Base-by-base conservation (phyloP, 1,140 invertebrate genomes). In the Antheraea mylitta region DNA sequence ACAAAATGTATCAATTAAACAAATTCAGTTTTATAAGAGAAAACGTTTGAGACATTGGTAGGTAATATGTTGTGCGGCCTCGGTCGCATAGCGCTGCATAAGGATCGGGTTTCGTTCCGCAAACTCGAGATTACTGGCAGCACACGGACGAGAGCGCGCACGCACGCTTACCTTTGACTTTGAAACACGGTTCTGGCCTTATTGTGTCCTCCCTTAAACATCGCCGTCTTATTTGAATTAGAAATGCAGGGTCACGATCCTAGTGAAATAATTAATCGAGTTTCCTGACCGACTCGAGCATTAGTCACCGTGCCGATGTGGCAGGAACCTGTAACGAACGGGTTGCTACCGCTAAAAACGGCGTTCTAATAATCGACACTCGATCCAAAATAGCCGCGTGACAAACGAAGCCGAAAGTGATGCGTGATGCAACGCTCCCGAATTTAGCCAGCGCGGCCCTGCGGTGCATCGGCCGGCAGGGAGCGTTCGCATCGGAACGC, bases 351-450 rank as follows among this genome's bases (percentile, higher is more conserved):
- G 73, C 86, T 88, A 87, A 85, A 88, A 85, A 76, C 81, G 78
- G 85, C 70, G 73, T 85, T 89, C 89, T 89, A 89, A 91, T 89
- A 91, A 89, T 91, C 87, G 86, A 90, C 86, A 83, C 81, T 83
- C 75, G 69, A 86, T 90, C 83, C 82, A 89, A 91, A 91, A 91
- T 91, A 91, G 85, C 76, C 76, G 74, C 76, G 83, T 89, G 87
- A 89, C 86, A 88, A 89, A 88, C 80, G 87, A 88, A 87, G 87
- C 86, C 79, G 87, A 91, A 88, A 89, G 86, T 89, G 84, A 85
- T 80, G 85, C 83, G 86, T 90, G 86, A 91, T 90, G 89, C 87
- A 90, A 90, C 85, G 81, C 71, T 69, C 85, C 85, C 87, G 82
- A 89, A 90, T 86, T 88, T 91, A 91, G 86, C 76, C 78, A 80